Base-by-base conservation (phyloP, 2,888 invertebrate species). In the Lathronympha strigana region DNA sequence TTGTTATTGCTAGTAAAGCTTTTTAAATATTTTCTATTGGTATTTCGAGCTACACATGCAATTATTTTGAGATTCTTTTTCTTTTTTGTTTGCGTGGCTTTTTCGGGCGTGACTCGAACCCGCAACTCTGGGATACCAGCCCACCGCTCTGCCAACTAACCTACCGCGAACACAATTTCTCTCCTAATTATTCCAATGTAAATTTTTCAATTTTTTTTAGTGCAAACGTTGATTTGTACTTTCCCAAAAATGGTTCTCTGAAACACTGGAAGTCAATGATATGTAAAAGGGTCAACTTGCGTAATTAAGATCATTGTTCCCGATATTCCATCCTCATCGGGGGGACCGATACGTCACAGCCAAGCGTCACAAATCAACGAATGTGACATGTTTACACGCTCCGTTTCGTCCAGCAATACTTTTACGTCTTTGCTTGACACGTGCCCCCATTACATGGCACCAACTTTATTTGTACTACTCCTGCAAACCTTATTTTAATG, bases 341-440 rank as follows among this genome's bases (percentile, higher is more conserved):
- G 47, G 60, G 47, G 36, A 51, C 54, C 40, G 23, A 61, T 40
- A 62, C 47, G 63, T 58, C 57, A 62, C 31, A 61, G 45, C 21
- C 61, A 25, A 67, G 68, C 66, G 67, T 64, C 62, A 77, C 72
- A 74, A 72, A 67, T 61, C 58, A 67, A 51, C 67, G 43, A 49
- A 63, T 63, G 67, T 58, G 63, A 67, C 62, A 67, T 73, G 71
- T 76, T 61, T 76, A 76, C 76, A 77, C 77, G 79, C 79, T 71
- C 80, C 76, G 76, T 76, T 78, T 72, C 69, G 67, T 67, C 67
- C 63, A 68, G 64, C 70, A 71, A 72, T 75, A 78, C 76, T 78
- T 79, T 81, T 80, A 79, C 73, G 73, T 78, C 72, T 78, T 74
- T 75, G 73, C 62, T 63, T 75, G 82, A 75, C 84, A 82, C 83